Percentiles rank a stretch among this genome's conserved stretches.
phyloP scores from a whole-genome alignment of 2,113 vertebrate species.

The Poicephalus meyeri region DNA sequence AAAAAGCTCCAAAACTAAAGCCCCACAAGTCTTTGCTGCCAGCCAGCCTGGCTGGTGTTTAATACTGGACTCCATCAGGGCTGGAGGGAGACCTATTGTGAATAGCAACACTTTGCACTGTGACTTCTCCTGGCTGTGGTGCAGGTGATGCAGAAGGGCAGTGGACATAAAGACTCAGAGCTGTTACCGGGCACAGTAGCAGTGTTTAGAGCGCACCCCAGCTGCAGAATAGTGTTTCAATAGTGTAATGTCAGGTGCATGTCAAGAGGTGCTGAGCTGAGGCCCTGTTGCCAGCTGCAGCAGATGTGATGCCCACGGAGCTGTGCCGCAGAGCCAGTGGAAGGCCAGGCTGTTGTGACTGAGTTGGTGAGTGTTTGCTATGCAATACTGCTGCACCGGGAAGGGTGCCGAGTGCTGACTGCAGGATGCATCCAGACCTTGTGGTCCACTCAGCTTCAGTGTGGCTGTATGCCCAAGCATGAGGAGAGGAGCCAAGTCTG shows the following conservation, averaged over 20 bases:
- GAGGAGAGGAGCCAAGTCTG: not conserved
- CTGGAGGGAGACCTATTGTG: not conserved
- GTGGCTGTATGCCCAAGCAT: not conserved
- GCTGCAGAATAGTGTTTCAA: not conserved
- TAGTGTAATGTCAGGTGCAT: fast-evolving
- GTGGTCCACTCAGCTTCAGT: not conserved
- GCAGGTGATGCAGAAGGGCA: not conserved
- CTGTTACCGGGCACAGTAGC: not conserved
- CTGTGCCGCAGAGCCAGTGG: not conserved
- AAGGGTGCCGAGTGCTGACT: not conserved
- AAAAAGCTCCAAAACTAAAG: not conserved
- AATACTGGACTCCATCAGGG: conserved; percentile 30
- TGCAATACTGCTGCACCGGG: fast-evolving
- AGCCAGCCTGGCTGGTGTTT: not conserved
- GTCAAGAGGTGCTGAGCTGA: not conserved
- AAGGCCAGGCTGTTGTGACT: not conserved
- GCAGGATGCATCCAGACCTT: not conserved
- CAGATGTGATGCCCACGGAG: fast-evolving
- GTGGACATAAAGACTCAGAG: not conserved
- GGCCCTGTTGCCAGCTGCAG: fast-evolving
- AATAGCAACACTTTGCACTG: not conserved
- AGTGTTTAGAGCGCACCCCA: not conserved
- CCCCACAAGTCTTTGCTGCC: not conserved
- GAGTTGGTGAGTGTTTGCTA: fast-evolving
- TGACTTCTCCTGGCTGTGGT: not conserved